Evolutionary conservation across 2,888 invertebrate genomes (phyloP).

Genomic region (Brachylomia viminalis): DNA sequence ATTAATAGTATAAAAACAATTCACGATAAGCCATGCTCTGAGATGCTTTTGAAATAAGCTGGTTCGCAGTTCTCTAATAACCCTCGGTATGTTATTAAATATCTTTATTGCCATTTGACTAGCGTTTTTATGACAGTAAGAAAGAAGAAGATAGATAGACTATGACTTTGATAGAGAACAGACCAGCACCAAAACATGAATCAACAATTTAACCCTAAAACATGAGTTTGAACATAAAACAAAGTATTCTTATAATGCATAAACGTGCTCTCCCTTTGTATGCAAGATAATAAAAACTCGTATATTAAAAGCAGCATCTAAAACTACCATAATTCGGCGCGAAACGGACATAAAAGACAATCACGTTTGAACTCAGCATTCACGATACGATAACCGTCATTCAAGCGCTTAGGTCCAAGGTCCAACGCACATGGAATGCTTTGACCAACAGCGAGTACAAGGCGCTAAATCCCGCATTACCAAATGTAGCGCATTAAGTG

Average conservation of each 20-base stretch:
- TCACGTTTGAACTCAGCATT: constrained; percentile 22
- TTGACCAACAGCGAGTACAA: background rate
- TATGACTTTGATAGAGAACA: too few species aligned
- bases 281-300: constrained; percentile 31
- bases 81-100: too few species aligned
- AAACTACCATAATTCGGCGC: constrained; percentile 14
- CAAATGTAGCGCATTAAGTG: too few species aligned
- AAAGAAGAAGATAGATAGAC: too few species aligned
- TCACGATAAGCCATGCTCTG: too few species aligned
- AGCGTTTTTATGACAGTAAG: too few species aligned
- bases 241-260: constrained; percentile 27
- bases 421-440: background rate
- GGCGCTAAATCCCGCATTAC: background rate
- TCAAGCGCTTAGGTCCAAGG: background rate
- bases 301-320: constrained; percentile 23
- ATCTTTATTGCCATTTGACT: too few species aligned
- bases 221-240: background rate
- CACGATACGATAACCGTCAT: constrained; percentile 10
- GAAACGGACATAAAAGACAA: constrained; percentile 32
- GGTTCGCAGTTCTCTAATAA: too few species aligned
- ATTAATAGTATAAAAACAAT: too few species aligned
- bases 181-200: background rate
- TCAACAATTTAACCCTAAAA: background rate
- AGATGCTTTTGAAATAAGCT: too few species aligned
- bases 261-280: constrained; percentile 26